Evolutionary conservation across 2,888 invertebrate genomes (phyloP).

Genomic region (Drosophila ezoana): DNA sequence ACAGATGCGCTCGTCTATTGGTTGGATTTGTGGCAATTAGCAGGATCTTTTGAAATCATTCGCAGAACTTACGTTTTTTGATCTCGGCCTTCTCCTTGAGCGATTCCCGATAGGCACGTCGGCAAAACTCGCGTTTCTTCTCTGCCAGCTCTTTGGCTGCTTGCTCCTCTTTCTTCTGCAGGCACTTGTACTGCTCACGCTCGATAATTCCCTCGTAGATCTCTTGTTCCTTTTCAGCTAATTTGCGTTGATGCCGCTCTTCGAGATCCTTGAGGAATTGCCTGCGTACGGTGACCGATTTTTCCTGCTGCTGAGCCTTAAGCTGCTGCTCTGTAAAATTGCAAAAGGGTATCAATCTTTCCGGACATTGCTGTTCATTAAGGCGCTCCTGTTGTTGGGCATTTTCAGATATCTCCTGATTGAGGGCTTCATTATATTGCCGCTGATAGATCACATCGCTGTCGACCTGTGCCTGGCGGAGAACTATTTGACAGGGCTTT

Average conservation of each 20-base stretch:
- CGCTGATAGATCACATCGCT: conserved; percentile 56
- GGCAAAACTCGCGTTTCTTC: conserved; percentile 40
- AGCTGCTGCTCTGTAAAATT: conserved; percentile 53
- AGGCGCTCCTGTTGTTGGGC: conserved; percentile 30
- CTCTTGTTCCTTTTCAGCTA: conserved; percentile 32
- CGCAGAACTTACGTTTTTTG: conserved; percentile 41
- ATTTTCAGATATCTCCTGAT: conserved; percentile 50
- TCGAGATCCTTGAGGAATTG: conserved; percentile 56
- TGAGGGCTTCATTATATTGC: conserved; percentile 44
- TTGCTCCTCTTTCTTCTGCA: conserved; percentile 45
- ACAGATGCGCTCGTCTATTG: conserved; percentile 45
- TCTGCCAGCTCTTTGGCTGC: conserved; percentile 23
- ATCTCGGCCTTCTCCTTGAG: conserved; percentile 42
- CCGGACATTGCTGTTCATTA: conserved; percentile 52
- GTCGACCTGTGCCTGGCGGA: conserved; percentile 49
- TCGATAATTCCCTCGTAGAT: conserved; percentile 50
- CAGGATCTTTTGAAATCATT: too few species aligned
- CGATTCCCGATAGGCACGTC: conserved; percentile 44
- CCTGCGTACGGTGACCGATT: conserved; percentile 23
- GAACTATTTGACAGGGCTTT: conserved; percentile 53
- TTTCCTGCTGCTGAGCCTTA: conserved; percentile 50
- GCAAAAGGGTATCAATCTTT: conserved; percentile 47
- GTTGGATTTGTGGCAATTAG: too few species aligned
- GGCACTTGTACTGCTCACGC: conserved; percentile 52
- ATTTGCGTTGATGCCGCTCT: conserved; percentile 16